Conservation (phyloP, 2,113 vertebrate species). For the Apodemus sylvaticus region DNA sequence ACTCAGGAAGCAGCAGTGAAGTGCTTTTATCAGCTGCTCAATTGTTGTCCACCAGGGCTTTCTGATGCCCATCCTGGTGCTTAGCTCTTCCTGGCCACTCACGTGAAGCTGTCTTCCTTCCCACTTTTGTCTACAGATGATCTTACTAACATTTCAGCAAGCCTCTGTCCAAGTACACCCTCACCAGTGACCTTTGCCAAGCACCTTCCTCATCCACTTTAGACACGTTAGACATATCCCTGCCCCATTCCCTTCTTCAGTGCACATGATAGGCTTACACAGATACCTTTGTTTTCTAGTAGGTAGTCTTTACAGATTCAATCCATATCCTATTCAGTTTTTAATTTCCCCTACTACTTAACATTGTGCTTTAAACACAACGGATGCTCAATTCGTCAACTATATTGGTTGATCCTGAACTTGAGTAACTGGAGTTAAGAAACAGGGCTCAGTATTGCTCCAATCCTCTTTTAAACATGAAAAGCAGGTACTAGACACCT, state of each 20-base stretch:
- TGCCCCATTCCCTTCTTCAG: background rate
- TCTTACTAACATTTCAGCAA: background rate
- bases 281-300: background rate
- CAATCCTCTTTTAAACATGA: background rate
- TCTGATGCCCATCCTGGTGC: background rate
- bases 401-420: constrained; percentile 4
- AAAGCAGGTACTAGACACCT: background rate
- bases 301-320: background rate
- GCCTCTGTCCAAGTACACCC: rapidly evolving
- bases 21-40: background rate
- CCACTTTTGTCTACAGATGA: background rate
- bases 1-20: background rate
- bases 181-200: background rate
- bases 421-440: background rate
- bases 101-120: background rate
- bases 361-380: background rate
- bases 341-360: background rate
- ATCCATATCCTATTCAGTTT: background rate
- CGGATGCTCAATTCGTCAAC: background rate
- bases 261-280: background rate
- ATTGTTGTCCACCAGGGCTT: background rate
- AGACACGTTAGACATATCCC: background rate
- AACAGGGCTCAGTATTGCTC: background rate
- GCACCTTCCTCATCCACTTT: background rate
- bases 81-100: background rate